Evolutionary conservation across 2,113 vertebrate genomes (phyloP).

Genomic region (Protomyctophum bolini): DNA sequence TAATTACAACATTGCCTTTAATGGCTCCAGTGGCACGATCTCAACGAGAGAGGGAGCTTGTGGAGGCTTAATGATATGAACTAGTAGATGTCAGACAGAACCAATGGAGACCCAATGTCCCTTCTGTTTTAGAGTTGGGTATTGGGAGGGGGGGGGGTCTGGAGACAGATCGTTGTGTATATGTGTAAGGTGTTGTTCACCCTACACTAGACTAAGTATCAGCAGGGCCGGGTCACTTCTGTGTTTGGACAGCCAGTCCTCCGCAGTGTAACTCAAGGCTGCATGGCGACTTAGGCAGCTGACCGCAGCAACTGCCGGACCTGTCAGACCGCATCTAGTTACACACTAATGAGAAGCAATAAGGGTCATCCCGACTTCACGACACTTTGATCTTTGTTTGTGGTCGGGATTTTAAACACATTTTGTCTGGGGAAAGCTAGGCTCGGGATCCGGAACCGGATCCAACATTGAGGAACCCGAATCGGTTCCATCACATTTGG

Average conservation of each 20-base stretch:
- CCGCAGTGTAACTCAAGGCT: conserved; percentile 65
- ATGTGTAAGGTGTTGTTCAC: conserved; percentile 53
- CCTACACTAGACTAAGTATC: conserved; percentile 56
- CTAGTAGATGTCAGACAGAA: conserved; percentile 82
- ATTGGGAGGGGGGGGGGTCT: conserved; percentile 67
- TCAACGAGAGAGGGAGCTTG: conserved; percentile 42
- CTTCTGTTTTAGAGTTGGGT: conserved; percentile 74
- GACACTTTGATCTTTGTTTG: conserved; percentile 66
- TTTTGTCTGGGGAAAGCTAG: conserved; percentile 34
- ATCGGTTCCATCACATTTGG: too few relatives aligned
- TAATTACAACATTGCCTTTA: conserved; percentile 88
- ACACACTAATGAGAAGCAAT: conserved; percentile 86
- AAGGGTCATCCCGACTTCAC: conserved; percentile 78
- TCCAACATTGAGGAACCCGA: too few relatives aligned
- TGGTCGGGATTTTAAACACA: conserved; percentile 45
- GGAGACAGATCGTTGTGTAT: conserved; percentile 62
- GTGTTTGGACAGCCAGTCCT: conserved; percentile 76
- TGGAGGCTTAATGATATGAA: conserved; percentile 85
- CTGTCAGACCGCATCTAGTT: conserved; percentile 84
- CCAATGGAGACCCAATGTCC: conserved; percentile 85
- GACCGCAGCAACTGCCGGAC: conserved; percentile 81
- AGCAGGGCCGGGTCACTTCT: conserved; percentile 46
- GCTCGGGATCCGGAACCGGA: conserved; percentile 34
- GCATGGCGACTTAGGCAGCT: conserved; percentile 78
- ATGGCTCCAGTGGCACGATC: conserved; percentile 81